Base-by-base conservation (phyloP, 2,888 invertebrate species). In the Diloba caeruleocephala region DNA sequence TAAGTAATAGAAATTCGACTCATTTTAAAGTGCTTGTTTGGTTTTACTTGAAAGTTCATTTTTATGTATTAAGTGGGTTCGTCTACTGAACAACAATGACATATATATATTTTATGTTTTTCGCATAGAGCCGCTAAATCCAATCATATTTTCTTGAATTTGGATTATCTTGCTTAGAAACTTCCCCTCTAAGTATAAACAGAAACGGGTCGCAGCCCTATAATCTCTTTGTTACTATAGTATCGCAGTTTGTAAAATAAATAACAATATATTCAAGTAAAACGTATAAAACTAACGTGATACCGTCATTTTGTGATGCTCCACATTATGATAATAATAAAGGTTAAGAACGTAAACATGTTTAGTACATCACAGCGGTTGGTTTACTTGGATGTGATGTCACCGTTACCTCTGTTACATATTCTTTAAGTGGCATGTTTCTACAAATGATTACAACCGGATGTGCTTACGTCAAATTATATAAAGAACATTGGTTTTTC, bases 191-290 rank as follows among this genome's bases (percentile, higher is more conserved):
- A 43, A 14, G 28, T 46, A 32, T 57, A 29, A n/a, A 42, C 19
- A 42, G n/a, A 64, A 33, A 36, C 19, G 8, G 15, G 23, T 23
- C 34, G 14, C 37, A 45, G 15, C 56, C 65, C 60, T 55, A 28
- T 46, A 45, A 50, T 53, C 58, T 54, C 41, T 58, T 45, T 71
- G 52, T 52, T 42, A 34, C n/a, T 25, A 33, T 25, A 25, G 21
- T 64, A 53, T 44, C 54, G 51, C 39, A 37, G 44, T 51, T 31
- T 60, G 38, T 57, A 43, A 71, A 61, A 55, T 58, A 71, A 61
- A 55, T 58, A 50, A 55, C 36, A 56, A 65, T 53, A 43, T 43
- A 55, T 52, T 54, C 25, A 52, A 45, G 43, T 52, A 44, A 32
- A 36, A 43, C 37, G 32, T 36, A 42, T 43, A 52, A 56, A 63